A percentile compares a stretch with the other conserved stretches of the same genome.
These are phyloP conservation scores for Tenrec ecaudatus DNA, from an alignment of 2,113 vertebrate genomes.

Conservation along the genomic window DNA sequence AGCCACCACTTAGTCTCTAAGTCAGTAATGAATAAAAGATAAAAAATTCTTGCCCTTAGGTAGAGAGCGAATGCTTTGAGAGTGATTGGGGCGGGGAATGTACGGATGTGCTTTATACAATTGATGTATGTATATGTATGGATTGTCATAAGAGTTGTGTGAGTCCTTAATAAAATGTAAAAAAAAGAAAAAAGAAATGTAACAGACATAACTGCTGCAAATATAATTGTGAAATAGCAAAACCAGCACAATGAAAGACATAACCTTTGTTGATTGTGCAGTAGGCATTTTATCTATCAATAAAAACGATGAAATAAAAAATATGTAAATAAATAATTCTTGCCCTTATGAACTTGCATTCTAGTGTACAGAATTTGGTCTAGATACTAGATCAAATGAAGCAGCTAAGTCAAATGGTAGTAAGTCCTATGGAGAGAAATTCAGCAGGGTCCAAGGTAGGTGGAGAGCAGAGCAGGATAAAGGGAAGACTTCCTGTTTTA, in stretches of 20 bases:
- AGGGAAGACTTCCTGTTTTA: not conserved
- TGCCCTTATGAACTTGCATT: not conserved
- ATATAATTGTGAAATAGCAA: not conserved
- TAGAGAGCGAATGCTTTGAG: too few relatives aligned
- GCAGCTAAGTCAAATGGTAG: not conserved
- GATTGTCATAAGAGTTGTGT: too few relatives aligned
- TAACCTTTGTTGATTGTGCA: not conserved
- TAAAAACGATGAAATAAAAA: not conserved
- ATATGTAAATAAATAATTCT: too few relatives aligned
- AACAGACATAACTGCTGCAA: not conserved
- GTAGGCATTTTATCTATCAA: not conserved
- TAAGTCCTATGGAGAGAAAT: not conserved
- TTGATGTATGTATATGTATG: too few relatives aligned
- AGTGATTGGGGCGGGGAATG: too few relatives aligned
- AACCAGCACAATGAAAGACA: not conserved
- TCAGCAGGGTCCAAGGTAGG: not conserved
- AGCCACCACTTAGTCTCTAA: not conserved
- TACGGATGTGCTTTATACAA: too few relatives aligned
- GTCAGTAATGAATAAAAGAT: not conserved
- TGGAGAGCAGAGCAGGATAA: not conserved
- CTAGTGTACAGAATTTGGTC: not conserved
- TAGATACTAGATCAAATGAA: not conserved
- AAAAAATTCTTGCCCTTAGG: constrained; percentile 36
- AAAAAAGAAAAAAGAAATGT: too few relatives aligned
- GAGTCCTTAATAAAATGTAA: too few relatives aligned